Conservation (phyloP, 2,113 vertebrate species). For the Steatornis caripensis region DNA sequence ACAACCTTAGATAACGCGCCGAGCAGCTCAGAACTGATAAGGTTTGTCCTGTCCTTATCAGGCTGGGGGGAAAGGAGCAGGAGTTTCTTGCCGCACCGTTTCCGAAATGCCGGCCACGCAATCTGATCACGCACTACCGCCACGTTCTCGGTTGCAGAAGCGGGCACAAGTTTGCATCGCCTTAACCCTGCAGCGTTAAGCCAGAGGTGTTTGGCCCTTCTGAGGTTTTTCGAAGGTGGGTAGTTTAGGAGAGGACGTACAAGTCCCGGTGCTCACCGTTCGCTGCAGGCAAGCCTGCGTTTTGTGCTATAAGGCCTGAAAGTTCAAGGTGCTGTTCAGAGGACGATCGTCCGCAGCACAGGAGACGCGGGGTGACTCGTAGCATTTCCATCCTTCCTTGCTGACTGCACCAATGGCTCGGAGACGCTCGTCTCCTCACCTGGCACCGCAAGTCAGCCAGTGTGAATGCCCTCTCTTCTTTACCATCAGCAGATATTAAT, state of each 20-base stretch:
- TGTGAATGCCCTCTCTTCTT: background rate
- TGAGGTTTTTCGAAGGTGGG: background rate
- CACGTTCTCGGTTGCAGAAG: background rate
- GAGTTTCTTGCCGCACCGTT: background rate
- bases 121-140: accelerated
- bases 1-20: background rate
- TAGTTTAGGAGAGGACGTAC: background rate
- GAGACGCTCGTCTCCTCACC: background rate
- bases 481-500: background rate
- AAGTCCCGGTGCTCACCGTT: background rate
- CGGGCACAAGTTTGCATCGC: accelerated
- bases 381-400: background rate
- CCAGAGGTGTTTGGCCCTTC: background rate
- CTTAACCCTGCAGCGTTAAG: background rate
- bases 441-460: background rate
- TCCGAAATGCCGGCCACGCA: accelerated
- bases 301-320: background rate
- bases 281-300: background rate
- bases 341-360: background rate
- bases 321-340: background rate
- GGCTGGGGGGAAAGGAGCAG: background rate
- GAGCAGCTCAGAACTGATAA: background rate
- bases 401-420: background rate
- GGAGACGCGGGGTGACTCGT: background rate
- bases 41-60: background rate